Percentiles rank a stretch among this genome's conserved stretches.
phyloP scores from a whole-genome alignment of 2,797 vertebrate genomes.

The Ctenopoma kingsleyae region DNA sequence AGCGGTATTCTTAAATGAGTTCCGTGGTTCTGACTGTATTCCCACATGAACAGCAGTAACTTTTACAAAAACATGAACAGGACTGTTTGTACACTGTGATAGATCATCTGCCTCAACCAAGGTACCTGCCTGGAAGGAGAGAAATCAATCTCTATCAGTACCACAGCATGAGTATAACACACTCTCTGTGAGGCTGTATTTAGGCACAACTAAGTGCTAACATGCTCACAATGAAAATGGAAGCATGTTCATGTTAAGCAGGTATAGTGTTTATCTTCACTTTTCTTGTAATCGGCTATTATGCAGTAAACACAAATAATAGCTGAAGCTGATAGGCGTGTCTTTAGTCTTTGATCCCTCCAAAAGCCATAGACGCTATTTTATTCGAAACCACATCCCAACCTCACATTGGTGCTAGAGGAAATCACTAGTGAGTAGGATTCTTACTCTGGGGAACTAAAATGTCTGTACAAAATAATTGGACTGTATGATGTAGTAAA shows the following conservation, averaged over 20 bases:
- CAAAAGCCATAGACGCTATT: too few relatives aligned
- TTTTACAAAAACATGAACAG: not conserved
- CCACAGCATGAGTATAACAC: not conserved
- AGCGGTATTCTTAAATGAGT: not conserved
- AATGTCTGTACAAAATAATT: not conserved
- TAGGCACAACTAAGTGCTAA: not conserved
- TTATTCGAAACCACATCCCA: not conserved
- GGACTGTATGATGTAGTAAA: not conserved
- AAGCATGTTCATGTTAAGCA: not conserved
- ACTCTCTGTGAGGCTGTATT: not conserved
- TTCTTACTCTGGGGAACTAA: not conserved
- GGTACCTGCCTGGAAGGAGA: not conserved
- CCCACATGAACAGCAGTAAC: not conserved
- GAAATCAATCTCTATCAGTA: conserved; percentile 1
- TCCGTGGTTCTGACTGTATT: not conserved
- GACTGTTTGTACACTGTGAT: conserved; percentile 1
- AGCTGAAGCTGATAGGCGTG: not conserved
- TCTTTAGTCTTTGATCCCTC: not conserved
- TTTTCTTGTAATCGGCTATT: not conserved
- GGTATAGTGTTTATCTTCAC: not conserved
- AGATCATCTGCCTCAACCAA: not conserved
- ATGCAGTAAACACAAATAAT: not conserved
- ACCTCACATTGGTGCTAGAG: not conserved
- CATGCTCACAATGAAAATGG: not conserved
- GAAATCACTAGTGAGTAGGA: not conserved